Evolutionary conservation across 2,888 invertebrate genomes (phyloP).

Genomic region (Agrotis clavis): DNA sequence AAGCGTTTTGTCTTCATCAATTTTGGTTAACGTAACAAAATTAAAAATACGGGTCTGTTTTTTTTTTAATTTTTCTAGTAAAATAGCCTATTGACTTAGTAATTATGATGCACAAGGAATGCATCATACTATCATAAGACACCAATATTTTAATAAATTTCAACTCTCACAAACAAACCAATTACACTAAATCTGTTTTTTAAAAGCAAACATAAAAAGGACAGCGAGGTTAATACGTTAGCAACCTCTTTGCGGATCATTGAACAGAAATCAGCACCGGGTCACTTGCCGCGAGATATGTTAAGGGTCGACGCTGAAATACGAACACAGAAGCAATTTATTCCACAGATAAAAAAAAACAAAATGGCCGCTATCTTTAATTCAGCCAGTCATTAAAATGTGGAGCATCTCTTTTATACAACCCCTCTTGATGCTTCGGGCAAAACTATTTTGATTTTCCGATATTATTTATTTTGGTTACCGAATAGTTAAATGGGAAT

Average conservation of each 20-base stretch:
- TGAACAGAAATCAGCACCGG: slow-evolving; percentile 31
- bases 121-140: neutral
- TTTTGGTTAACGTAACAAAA: too few species aligned
- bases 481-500: slow-evolving; percentile 1
- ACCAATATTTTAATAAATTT: neutral
- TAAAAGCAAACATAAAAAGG: slow-evolving; percentile 10
- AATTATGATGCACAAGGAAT: too few species aligned
- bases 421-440: slow-evolving; percentile 2
- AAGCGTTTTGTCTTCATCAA: too few species aligned
- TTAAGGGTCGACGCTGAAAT: slow-evolving; percentile 31
- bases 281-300: slow-evolving; percentile 33
- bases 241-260: slow-evolving; percentile 41
- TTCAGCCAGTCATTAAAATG: slow-evolving; percentile 31
- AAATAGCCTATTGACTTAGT: too few species aligned
- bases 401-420: slow-evolving; percentile 13
- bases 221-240: slow-evolving; percentile 17
- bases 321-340: slow-evolving; percentile 22
- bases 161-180: neutral
- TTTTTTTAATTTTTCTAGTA: too few species aligned
- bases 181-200: neutral
- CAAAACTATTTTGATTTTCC: slow-evolving; percentile 15
- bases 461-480: slow-evolving; percentile 11
- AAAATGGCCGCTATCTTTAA: slow-evolving; percentile 17
- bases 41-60: too few species aligned
- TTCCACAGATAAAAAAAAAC: slow-evolving; percentile 13